A percentile compares a stretch with the other conserved stretches of the same genome.
Conservation (phyloP, 2,113 vertebrate species). For the Neolamprologus toae region DNA sequence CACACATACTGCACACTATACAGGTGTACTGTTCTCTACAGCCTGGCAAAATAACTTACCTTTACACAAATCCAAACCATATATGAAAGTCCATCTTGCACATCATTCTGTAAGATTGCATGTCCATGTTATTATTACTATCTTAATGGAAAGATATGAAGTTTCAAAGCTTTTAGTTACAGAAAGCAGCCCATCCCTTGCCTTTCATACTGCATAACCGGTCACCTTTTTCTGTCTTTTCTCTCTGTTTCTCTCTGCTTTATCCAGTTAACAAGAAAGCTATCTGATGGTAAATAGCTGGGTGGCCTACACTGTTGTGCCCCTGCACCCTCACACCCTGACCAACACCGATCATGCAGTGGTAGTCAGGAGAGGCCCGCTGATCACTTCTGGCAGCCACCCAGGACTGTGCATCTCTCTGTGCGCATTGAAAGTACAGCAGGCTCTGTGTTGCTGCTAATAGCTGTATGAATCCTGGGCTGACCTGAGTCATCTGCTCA, state of each 20-base stretch:
- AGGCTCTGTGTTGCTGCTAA: not conserved
- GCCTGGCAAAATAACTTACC: not conserved
- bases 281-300: not conserved
- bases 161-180: not conserved
- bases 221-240: not conserved
- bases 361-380: not conserved
- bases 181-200: not conserved
- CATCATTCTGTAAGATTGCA: not conserved
- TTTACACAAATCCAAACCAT: not conserved
- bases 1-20: not conserved
- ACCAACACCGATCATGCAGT: not conserved
- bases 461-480: not conserved
- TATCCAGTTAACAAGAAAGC: not conserved
- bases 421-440: not conserved
- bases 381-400: not conserved
- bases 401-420: not conserved
- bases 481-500: not conserved
- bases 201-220: not conserved
- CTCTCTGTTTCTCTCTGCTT: not conserved
- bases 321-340: not conserved
- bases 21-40: slow-evolving; percentile 4
- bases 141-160: not conserved
- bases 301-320: not conserved
- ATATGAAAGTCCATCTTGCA: not conserved
- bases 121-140: not conserved